These are phyloP conservation scores for Hydrocynus forskahlii DNA, from an alignment of 2,797 vertebrate genomes.

Conservation along the genomic window DNA sequence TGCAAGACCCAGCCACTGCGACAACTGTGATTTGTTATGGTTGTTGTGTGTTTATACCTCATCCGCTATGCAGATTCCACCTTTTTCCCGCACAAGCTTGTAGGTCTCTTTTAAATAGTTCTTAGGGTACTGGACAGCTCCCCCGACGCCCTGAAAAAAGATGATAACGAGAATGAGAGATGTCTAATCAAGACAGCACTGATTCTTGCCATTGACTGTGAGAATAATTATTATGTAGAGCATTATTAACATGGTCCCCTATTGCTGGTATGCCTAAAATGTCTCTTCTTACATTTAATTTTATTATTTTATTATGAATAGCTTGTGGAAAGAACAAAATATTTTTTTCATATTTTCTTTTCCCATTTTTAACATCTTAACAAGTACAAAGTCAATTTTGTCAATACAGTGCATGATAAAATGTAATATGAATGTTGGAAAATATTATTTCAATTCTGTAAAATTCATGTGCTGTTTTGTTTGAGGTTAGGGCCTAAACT, in stretches of 20 bases:
- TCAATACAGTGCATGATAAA: too few species aligned
- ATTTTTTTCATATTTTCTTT: too few species aligned
- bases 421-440: too few species aligned
- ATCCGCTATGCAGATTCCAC: constrained; percentile 90
- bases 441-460: too few species aligned
- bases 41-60: constrained; percentile 79
- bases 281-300: too few species aligned
- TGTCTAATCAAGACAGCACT: not conserved
- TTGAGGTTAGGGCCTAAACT: not conserved
- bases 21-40: too few species aligned
- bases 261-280: too few species aligned
- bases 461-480: too few species aligned
- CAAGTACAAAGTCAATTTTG: too few species aligned
- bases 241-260: not conserved
- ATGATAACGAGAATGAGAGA: not conserved
- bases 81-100: constrained; percentile 82
- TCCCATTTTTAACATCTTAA: too few species aligned
- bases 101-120: constrained; percentile 88
- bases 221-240: not conserved
- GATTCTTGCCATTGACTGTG: not conserved
- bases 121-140: constrained; percentile 90
- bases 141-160: constrained; percentile 85
- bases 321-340: too few species aligned
- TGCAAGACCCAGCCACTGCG: not conserved
- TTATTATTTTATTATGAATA: too few species aligned